phyloP scores from a whole-genome alignment of 2,888 invertebrate genomes.

The Cylloceria caligata region DNA sequence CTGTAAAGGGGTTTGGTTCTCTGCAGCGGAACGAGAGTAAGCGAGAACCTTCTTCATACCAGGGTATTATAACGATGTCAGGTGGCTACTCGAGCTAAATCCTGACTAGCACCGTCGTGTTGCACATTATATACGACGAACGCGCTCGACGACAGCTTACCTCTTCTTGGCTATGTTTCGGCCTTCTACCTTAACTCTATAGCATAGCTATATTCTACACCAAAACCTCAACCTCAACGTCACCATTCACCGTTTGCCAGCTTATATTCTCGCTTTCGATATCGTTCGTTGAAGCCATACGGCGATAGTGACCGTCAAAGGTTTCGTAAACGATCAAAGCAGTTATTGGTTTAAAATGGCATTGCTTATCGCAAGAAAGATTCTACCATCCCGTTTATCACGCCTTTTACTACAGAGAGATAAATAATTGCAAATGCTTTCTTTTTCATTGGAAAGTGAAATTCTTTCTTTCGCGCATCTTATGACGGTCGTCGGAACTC shows the following conservation, averaged over 20 bases:
- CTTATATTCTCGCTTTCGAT: constrained; percentile 26
- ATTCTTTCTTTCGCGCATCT: too few relatives aligned
- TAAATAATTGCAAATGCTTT: too few relatives aligned
- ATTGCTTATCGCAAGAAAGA: neutral
- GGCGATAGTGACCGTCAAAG: neutral
- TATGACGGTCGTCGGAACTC: too few relatives aligned
- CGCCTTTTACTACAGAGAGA: too few relatives aligned
- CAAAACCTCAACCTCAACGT: neutral
- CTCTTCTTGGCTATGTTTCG: constrained; percentile 16
- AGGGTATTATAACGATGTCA: constrained; percentile 56
- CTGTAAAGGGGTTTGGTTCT: constrained; percentile 19
- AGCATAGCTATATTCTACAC: neutral
- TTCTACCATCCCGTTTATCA: neutral
- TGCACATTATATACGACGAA: constrained; percentile 19
- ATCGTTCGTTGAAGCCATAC: neutral
- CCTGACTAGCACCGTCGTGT: constrained; percentile 37
- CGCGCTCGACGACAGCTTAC: constrained; percentile 25
- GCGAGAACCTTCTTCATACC: constrained; percentile 33
- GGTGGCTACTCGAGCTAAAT: constrained; percentile 46
- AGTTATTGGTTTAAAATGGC: neutral
- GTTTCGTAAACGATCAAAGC: neutral
- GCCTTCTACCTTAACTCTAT: neutral
- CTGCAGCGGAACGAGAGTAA: constrained; percentile 22
- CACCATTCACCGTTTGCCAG: constrained; percentile 8
- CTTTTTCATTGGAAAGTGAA: too few relatives aligned